These are phyloP conservation scores for Plodia interpunctella DNA, from an alignment of 1,140 invertebrate genomes.

Conservation along the genomic window DNA sequence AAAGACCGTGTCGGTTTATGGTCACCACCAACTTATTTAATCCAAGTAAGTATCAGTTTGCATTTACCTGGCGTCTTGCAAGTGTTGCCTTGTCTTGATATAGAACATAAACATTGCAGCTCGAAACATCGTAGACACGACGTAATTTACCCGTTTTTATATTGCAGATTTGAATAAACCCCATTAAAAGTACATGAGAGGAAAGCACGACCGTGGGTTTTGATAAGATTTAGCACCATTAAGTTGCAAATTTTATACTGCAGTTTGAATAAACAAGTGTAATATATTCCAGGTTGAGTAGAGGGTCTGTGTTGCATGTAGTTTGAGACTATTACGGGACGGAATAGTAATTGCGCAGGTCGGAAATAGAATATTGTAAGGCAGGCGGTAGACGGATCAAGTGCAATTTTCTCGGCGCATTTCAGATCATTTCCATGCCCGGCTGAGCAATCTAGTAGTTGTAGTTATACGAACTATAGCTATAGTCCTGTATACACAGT, in stretches of 20 bases:
- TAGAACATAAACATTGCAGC: neutral
- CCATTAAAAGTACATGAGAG: constrained; percentile 4
- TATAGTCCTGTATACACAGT: neutral
- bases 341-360: constrained; percentile 9
- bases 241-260: constrained; percentile 4
- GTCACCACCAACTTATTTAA: neutral
- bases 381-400: constrained; percentile 41
- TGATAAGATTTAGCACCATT: constrained; percentile 4
- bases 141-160: constrained; percentile 1
- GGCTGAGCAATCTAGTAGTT: neutral
- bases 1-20: too few relatives aligned
- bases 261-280: constrained; percentile 6
- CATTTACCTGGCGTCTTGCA: neutral
- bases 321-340: constrained; percentile 1
- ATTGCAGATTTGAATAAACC: constrained; percentile 1
- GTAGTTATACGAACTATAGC: neutral
- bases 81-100: neutral
- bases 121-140: neutral
- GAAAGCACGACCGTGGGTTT: neutral
- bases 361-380: constrained; percentile 27
- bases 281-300: neutral
- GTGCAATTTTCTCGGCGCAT: constrained; percentile 60
- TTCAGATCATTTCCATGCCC: constrained; percentile 13
- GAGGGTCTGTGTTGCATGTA: neutral
- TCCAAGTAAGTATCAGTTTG: neutral